Conservation (phyloP, 2,888 invertebrate genomes). For the Acanthoscelides obtectus region DNA sequence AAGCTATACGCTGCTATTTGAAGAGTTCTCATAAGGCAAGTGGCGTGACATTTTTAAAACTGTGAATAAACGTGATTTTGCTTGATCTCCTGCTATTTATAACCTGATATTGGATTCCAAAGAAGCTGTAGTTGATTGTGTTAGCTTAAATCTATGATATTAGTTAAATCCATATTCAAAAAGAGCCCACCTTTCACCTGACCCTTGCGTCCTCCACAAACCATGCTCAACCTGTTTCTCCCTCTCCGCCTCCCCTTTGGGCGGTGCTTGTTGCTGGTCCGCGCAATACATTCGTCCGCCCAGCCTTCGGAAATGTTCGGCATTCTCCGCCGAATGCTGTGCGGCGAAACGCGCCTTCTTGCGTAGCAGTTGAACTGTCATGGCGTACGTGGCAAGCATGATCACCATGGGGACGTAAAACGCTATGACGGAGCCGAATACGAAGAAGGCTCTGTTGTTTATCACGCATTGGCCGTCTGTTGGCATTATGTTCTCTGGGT, state of each 20-base stretch:
- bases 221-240: constrained; percentile 33
- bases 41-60: no score
- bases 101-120: no score
- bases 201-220: constrained; percentile 46
- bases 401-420: constrained; percentile 95
- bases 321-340: constrained; percentile 54
- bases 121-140: no score
- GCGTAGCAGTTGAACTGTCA: constrained; percentile 82
- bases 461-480: constrained; percentile 71
- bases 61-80: no score
- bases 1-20: no score
- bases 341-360: constrained; percentile 72
- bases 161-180: no score
- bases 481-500: constrained; percentile 77
- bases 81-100: no score
- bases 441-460: constrained; percentile 81
- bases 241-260: constrained; percentile 33
- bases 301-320: constrained; percentile 52
- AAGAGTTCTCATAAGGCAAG: no score
- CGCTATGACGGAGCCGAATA: constrained; percentile 87
- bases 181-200: constrained; percentile 43
- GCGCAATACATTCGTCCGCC: constrained; percentile 43
- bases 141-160: no score
- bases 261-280: constrained; percentile 12
- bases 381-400: constrained; percentile 88